Percentiles rank a stretch among this genome's conserved stretches.
phyloP scores from a whole-genome alignment of 1,140 invertebrate species.

The Drosophila athabasca region DNA sequence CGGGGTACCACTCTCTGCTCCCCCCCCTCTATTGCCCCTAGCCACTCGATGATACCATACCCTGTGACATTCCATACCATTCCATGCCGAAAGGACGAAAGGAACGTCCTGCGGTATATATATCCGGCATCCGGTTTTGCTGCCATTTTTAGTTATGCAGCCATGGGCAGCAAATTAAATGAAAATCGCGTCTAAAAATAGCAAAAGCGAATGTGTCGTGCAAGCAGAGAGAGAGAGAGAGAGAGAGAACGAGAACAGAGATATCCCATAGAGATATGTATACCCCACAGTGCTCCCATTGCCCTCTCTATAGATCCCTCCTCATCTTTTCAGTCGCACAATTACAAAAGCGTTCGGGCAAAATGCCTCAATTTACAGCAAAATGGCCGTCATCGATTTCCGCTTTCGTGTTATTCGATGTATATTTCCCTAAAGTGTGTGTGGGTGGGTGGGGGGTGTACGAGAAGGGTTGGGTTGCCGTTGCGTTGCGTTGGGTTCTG shows the following conservation, averaged over 20 bases:
- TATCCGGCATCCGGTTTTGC: constrained; percentile 5
- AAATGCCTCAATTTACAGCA: constrained; percentile 79
- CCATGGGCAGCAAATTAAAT: constrained; percentile 79
- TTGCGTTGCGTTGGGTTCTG: neutral
- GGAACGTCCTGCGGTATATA: neutral
- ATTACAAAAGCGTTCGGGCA: constrained; percentile 68
- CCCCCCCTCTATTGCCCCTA: too few species aligned
- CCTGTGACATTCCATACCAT: too few species aligned
- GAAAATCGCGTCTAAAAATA: constrained; percentile 77
- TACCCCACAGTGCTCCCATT: too few species aligned
- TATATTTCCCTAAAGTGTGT: constrained; percentile 17
- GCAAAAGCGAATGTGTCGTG: constrained; percentile 64
- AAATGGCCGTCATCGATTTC: constrained; percentile 80
- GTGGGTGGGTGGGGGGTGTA: neutral
- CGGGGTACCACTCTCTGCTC: neutral
- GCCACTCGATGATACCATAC: too few species aligned
- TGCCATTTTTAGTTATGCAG: constrained; percentile 73
- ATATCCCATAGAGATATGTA: too few species aligned
- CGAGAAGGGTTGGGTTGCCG: neutral
- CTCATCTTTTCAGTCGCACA: constrained; percentile 45
- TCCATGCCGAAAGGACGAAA: too few species aligned
- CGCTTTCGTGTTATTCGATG: constrained; percentile 68
- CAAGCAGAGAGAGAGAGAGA: constrained; percentile 33
- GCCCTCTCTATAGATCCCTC: constrained; percentile 3
- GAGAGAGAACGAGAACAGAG: too few species aligned